A percentile compares a stretch with the other conserved stretches of the same genome.
Evolutionary conservation across 2,113 vertebrate genomes (phyloP).

Genomic region (Apodemus speciosus): DNA sequence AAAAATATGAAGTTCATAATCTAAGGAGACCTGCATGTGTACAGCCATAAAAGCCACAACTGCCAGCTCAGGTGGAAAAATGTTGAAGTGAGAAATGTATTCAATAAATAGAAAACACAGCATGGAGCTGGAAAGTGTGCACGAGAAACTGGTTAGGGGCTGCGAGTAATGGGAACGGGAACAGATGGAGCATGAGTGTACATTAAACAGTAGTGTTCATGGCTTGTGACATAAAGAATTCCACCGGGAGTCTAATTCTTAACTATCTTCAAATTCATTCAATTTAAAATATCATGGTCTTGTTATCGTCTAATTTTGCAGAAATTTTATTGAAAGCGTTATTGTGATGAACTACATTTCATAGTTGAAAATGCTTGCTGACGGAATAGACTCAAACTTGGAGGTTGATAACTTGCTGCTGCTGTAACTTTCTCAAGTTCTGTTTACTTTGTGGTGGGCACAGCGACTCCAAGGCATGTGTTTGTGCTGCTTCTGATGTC

Average conservation of each 20-base stretch:
- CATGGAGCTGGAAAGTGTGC: constrained; percentile 97
- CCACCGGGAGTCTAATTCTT: constrained; percentile 96
- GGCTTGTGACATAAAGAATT: constrained; percentile 93
- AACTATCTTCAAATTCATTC: constrained; percentile 98
- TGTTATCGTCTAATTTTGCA: constrained; percentile 92
- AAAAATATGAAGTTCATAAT: constrained; percentile 91
- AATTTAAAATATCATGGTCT: constrained; percentile 95
- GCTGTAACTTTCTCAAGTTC: constrained; percentile 46
- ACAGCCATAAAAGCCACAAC: constrained; percentile 95
- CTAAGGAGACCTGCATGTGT: constrained; percentile 89
- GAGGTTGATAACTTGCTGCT: constrained; percentile 60
- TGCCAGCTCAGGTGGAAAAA: constrained; percentile 99
- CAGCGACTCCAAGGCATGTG: neutral
- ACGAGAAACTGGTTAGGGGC: constrained; percentile 97
- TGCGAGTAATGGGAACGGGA: constrained; percentile 95
- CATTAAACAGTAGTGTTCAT: constrained; percentile 98
- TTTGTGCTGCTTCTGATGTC: neutral
- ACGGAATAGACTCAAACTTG: constrained; percentile 68
- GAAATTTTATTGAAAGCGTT: constrained; percentile 89
- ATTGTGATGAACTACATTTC: constrained; percentile 84
- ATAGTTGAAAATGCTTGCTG: constrained; percentile 73
- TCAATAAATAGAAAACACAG: constrained; percentile 99
- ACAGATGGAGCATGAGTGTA: constrained; percentile 99
- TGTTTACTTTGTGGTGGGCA: constrained; percentile 28
- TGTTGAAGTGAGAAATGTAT: constrained; percentile 98